Percentiles rank a stretch among this genome's conserved stretches.
These are phyloP conservation scores for Gymnothorax javanicus DNA, from an alignment of 2,797 vertebrate species.

Conservation along the genomic window DNA sequence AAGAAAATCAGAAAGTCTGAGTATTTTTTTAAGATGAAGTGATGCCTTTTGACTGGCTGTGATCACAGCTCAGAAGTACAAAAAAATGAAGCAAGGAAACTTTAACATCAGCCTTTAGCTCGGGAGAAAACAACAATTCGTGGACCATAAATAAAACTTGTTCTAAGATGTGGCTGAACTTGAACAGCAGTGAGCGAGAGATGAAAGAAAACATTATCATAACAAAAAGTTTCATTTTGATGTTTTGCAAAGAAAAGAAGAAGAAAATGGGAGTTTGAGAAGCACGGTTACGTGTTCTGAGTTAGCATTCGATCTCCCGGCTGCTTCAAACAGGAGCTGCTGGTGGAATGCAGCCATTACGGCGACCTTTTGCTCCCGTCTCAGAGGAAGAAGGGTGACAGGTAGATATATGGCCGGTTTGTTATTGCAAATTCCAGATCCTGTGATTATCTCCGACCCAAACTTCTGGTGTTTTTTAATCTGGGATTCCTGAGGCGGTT, in stretches of 20 bases:
- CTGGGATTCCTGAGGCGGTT: slow-evolving; percentile 90
- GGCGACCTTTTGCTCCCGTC: slow-evolving; percentile 87
- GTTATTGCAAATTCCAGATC: slow-evolving; percentile 98
- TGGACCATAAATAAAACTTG: too few relatives aligned
- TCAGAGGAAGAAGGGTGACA: slow-evolving; percentile 93
- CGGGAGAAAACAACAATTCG: too few relatives aligned
- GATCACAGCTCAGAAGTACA: too few relatives aligned
- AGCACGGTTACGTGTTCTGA: slow-evolving; percentile 47
- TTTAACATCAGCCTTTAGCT: too few relatives aligned
- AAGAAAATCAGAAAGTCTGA: too few relatives aligned
- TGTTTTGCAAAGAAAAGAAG: slow-evolving; percentile 12
- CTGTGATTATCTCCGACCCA: slow-evolving; percentile 95
- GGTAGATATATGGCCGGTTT: slow-evolving; percentile 98
- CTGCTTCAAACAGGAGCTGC: slow-evolving; percentile 70
- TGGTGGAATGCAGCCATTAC: slow-evolving; percentile 88
- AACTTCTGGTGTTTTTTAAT: slow-evolving; percentile 94
- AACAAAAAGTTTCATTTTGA: slow-evolving; percentile 12
- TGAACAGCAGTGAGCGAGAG: too few relatives aligned
- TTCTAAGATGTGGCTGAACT: too few relatives aligned
- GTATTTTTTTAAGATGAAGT: too few relatives aligned
- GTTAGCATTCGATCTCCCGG: slow-evolving; percentile 72
- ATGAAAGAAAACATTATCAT: too few relatives aligned
- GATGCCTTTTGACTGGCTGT: too few relatives aligned
- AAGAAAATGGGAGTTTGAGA: slow-evolving; percentile 24
- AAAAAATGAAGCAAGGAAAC: too few relatives aligned